Evolutionary conservation across 2,888 invertebrate genomes (phyloP), one percentile per base, ranked within the genome.

Genomic region (Andrena chrysosceles): DNA sequence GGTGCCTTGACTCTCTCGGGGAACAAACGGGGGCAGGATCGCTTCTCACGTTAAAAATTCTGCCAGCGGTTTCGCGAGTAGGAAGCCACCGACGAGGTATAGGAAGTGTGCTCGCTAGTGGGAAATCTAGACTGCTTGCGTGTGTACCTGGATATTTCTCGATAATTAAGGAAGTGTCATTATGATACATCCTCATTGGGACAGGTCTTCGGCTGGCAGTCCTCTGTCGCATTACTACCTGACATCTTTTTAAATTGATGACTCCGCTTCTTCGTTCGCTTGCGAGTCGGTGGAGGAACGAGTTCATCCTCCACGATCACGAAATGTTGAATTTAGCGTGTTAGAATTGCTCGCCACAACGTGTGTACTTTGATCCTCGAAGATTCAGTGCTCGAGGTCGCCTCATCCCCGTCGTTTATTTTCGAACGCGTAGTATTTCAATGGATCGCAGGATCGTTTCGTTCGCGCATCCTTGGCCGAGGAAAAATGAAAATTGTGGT

Each of bases 81-180:
- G 52, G 52, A 52, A 52, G 52, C 20, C 52, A 1, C 20, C 20
- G 52, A n/a, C n/a, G 2, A 2, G 7, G 1, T 52, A 26, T 52
- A 66, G 76, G 79, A 79, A 66, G 52, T 2, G 56, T 31, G 29
- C 23, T 13, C n/a, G n/a, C 8, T 2, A n/a, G 13, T 31, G 68
- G 48, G 56, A 69, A 68, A 78, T 75, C 75, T 79, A 56, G 63
- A 64, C 16, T 20, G 1, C 23, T 16, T 16, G 13, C 49, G 8
- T 52, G 13, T 56, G 13, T 31, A 33, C 31, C 56, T 35, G 23
- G 72, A 79, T 48, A 67, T 79, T 49, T 68, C 60, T 59, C 66
- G 56, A 63, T 70, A 77, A 85, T 85, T 62, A 70, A 66, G 72
- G 66, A 71, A 74, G 60, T 67, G 35, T n/a, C 56, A 70, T 74